Percentiles rank a stretch among this genome's conserved stretches.
Conservation (phyloP, 2,888 invertebrate genomes). For the Empis stercorea region DNA sequence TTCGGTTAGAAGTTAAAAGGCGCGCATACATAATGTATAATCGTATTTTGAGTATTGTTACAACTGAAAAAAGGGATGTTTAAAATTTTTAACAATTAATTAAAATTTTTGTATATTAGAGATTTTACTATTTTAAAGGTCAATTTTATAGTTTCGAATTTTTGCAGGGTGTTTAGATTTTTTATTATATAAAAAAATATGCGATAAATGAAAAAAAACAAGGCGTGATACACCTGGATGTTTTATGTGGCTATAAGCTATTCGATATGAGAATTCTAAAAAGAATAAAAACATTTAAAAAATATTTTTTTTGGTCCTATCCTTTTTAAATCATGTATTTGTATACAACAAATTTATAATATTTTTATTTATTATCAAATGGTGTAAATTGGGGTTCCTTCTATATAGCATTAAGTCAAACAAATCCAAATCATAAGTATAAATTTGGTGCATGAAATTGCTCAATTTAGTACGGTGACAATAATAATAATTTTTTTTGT, state of each 20-base stretch:
- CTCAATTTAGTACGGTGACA: slow-evolving; percentile 25
- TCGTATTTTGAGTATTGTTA: no score
- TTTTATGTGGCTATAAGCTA: slow-evolving; percentile 5
- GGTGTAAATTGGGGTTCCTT: no score
- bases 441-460: slow-evolving; percentile 39
- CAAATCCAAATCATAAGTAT: slow-evolving; percentile 17
- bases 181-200: background rate
- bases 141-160: no score
- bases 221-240: slow-evolving; percentile 16
- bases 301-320: no score
- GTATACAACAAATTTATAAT: background rate
- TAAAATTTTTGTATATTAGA: no score
- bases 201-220: background rate
- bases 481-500: background rate
- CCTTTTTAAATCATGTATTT: background rate
- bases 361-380: background rate
- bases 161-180: background rate
- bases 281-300: background rate
- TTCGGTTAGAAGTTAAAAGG: no score
- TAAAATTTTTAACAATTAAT: no score
- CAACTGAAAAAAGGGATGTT: no score
- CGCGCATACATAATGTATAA: no score
- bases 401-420: no score
- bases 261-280: background rate
- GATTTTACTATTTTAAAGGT: no score